A percentile compares a stretch with the other conserved stretches of the same genome.
These are phyloP conservation scores for Unio delphinus DNA, from an alignment of 2,888 invertebrate genomes.

Conservation along the genomic window DNA sequence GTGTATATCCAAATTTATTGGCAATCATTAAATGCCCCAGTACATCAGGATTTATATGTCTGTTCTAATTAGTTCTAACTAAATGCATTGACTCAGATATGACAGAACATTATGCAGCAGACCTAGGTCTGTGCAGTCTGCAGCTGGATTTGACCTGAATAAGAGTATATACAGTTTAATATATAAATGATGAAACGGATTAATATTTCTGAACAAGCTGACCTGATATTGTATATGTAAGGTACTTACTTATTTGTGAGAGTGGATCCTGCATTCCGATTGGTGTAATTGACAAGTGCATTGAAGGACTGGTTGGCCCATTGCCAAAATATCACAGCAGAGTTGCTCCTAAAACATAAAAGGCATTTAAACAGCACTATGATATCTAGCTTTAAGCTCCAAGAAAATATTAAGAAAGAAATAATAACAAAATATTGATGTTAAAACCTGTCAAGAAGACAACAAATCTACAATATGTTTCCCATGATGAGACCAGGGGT, in stretches of 20 bases:
- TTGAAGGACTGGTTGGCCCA: constrained; percentile 99
- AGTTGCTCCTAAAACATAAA: constrained; percentile 78
- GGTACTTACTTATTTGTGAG: constrained; percentile 51
- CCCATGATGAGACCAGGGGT: not conserved
- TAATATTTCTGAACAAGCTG: not conserved
- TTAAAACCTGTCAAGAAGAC: too few species aligned
- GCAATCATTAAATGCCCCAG: too few species aligned
- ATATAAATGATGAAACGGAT: not conserved
- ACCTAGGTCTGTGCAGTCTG: too few species aligned
- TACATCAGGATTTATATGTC: too few species aligned
- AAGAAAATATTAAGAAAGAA: not conserved
- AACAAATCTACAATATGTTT: not conserved
- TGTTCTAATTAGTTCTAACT: too few species aligned
- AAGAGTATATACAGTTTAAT: not conserved
- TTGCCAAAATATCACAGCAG: constrained; percentile 97
- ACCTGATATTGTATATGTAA: not conserved
- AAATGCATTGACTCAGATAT: too few species aligned
- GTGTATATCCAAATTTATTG: too few species aligned
- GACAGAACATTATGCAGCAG: too few species aligned
- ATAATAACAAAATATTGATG: too few species aligned
- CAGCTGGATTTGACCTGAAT: not conserved
- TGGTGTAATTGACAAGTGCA: constrained; percentile 97
- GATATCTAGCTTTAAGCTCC: not conserved
- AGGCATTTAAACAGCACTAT: not conserved
- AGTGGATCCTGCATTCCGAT: constrained; percentile 78